Evolutionary conservation across 2,888 invertebrate genomes (phyloP).

Genomic region (Drosophila cyrtoloma): DNA sequence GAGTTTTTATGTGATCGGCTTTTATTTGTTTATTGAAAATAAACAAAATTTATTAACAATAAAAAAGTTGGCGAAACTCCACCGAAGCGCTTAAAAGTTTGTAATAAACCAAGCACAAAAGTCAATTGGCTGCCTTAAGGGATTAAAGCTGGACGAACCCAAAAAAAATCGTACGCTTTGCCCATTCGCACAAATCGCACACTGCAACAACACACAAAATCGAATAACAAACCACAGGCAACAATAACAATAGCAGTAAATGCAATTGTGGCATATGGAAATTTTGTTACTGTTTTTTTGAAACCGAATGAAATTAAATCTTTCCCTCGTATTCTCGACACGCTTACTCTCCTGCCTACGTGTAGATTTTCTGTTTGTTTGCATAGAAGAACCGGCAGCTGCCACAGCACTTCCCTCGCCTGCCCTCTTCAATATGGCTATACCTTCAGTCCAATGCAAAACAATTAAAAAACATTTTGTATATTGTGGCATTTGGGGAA

Average conservation of each 20-base stretch:
- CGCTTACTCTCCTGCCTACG: constrained; percentile 10
- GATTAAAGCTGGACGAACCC: constrained; percentile 49
- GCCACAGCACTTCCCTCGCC: not conserved
- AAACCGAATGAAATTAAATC: constrained; percentile 78
- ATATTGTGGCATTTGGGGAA: constrained; percentile 64
- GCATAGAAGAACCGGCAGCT: constrained; percentile 18
- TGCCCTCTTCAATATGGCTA: not conserved
- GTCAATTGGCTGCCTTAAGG: constrained; percentile 66
- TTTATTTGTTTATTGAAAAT: constrained; percentile 77
- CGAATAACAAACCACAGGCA: constrained; percentile 38
- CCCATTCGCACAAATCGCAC: constrained; percentile 31
- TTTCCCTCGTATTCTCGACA: constrained; percentile 39
- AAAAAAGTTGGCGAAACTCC: constrained; percentile 59
- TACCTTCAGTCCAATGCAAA: constrained; percentile 45
- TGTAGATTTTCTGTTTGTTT: constrained; percentile 21
- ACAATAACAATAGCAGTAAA: constrained; percentile 45
- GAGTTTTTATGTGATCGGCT: constrained; percentile 65
- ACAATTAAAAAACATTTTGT: constrained; percentile 77
- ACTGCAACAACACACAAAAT: constrained; percentile 9
- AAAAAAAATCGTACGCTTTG: constrained; percentile 29
- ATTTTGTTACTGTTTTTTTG: constrained; percentile 67
- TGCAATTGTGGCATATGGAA: constrained; percentile 70
- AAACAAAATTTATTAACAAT: constrained; percentile 81
- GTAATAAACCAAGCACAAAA: constrained; percentile 62
- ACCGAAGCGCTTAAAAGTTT: constrained; percentile 65